Evolutionary conservation across 2,113 vertebrate genomes (phyloP).

Genomic region (Pandion haliaetus): DNA sequence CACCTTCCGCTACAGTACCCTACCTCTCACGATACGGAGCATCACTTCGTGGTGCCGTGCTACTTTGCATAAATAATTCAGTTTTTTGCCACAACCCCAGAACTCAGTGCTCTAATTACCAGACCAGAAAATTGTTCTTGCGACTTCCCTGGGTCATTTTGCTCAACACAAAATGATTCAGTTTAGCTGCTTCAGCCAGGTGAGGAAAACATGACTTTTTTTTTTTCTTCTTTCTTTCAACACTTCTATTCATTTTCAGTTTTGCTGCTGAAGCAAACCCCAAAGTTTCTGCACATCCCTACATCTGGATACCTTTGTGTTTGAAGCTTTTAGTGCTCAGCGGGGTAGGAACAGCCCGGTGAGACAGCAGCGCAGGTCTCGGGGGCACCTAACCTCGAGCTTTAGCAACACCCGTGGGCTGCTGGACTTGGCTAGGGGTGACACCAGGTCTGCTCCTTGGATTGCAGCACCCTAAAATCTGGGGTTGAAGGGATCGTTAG

Average conservation of each 20-base stretch:
- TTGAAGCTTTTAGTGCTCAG: background rate
- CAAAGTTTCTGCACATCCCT: background rate
- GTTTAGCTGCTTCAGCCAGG: background rate
- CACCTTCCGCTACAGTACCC: background rate
- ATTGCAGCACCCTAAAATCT: background rate
- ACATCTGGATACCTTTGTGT: too few species aligned
- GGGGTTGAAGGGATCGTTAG: fast-evolving
- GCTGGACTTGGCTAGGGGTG: background rate
- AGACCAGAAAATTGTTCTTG: background rate
- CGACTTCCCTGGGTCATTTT: background rate
- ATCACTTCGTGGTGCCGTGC: background rate
- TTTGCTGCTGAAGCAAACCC: background rate
- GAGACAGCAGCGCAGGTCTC: too few species aligned
- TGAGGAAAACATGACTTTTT: background rate
- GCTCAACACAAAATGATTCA: background rate
- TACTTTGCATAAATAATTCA: background rate
- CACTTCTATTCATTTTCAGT: background rate
- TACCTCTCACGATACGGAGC: background rate
- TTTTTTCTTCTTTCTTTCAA: background rate
- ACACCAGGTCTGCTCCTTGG: too few species aligned
- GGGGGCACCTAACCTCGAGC: background rate
- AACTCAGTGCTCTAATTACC: background rate
- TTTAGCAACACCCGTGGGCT: background rate
- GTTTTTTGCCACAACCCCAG: background rate
- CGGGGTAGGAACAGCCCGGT: background rate